A percentile compares a stretch with the other conserved stretches of the same genome.
Conservation (phyloP, 2,113 vertebrate genomes). For the Peromyscus californicus region DNA sequence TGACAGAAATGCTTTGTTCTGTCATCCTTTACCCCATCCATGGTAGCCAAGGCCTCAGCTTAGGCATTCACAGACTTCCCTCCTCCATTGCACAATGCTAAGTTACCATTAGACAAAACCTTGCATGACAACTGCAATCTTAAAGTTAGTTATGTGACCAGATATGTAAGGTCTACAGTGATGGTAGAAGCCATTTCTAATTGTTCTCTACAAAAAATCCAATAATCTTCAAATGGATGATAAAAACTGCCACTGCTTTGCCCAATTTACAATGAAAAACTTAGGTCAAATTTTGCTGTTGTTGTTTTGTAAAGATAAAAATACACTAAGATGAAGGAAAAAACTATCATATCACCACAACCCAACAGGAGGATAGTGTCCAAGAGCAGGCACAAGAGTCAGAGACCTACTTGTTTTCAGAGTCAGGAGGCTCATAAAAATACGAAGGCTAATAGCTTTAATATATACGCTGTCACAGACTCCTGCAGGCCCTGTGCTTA, state of each 20-base stretch:
- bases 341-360: too few species aligned
- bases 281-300: background rate
- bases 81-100: background rate
- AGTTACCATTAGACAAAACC: background rate
- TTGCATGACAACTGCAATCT: background rate
- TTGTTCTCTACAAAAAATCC: constrained; percentile 21
- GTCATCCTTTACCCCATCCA: background rate
- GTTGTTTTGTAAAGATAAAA: too few species aligned
- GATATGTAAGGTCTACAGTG: background rate
- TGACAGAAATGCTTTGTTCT: background rate
- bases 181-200: background rate
- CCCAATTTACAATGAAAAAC: background rate
- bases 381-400: too few species aligned
- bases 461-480: too few species aligned
- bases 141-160: background rate
- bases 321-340: too few species aligned
- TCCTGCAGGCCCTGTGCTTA: too few species aligned
- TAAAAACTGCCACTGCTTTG: background rate
- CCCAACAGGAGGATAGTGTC: too few species aligned
- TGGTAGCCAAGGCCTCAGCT: background rate
- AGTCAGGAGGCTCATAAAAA: too few species aligned
- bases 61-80: background rate
- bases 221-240: background rate
- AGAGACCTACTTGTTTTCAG: too few species aligned
- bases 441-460: too few species aligned